phyloP scores from a whole-genome alignment of 92 coral and sea anemone species.

The Blastomussa wellsi region DNA sequence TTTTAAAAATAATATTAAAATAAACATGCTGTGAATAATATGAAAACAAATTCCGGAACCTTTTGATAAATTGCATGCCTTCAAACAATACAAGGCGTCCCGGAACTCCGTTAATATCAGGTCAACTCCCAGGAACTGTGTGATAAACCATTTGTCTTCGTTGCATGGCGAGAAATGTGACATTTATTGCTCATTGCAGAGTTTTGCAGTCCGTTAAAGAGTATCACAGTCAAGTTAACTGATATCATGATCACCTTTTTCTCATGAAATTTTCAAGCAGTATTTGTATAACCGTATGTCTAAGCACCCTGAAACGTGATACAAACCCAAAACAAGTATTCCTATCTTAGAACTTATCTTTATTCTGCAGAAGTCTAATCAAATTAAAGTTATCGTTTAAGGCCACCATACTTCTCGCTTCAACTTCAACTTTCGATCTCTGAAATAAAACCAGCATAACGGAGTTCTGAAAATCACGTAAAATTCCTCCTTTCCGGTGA shows the following conservation, averaged over 20 bases:
- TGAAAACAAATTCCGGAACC: conserved; percentile 33
- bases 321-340: background rate
- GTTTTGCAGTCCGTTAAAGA: background rate
- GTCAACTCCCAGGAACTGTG: conserved; percentile 7
- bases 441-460: background rate
- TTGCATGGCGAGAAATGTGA: background rate
- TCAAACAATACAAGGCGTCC: background rate
- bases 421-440: background rate
- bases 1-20: background rate
- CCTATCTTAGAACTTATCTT: background rate
- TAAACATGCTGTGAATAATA: background rate
- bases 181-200: background rate
- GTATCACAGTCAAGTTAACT: background rate
- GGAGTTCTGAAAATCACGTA: background rate
- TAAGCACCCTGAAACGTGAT: background rate
- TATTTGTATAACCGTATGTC: background rate
- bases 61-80: background rate
- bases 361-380: background rate
- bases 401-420: background rate
- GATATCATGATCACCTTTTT: background rate
- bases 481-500: background rate
- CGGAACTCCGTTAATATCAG: background rate
- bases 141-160: background rate
- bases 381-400: background rate
- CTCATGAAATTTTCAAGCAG: background rate